Conservation (phyloP, 2,888 invertebrate genomes). For the Galerucella calmariensis region DNA sequence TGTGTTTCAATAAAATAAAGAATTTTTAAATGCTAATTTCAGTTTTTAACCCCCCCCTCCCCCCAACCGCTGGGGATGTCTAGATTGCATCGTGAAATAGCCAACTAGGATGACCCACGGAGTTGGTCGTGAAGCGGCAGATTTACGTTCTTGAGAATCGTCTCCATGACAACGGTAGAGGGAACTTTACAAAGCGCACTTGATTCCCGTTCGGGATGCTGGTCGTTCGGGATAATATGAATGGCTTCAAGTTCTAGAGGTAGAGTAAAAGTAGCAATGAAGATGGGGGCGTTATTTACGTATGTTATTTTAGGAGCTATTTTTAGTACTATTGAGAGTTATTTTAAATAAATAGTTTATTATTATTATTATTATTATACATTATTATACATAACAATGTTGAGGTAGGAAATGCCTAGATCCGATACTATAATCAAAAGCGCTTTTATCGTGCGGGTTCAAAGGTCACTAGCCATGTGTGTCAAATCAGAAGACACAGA, state of each 20-base stretch:
- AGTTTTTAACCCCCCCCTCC: neutral
- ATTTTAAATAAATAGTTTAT: no score
- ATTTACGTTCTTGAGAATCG: conserved; percentile 59
- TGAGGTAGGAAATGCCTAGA: no score
- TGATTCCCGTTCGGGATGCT: conserved; percentile 41
- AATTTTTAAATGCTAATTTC: neutral
- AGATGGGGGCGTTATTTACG: neutral
- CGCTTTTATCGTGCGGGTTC: no score
- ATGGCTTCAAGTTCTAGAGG: conserved; percentile 9
- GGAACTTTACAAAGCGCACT: conserved; percentile 48
- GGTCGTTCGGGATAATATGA: conserved; percentile 27
- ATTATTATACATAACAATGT: no score
- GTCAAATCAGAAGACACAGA: no score
- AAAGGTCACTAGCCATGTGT: no score
- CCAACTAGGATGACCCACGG: conserved; percentile 48
- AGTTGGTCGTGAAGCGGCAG: conserved; percentile 49
- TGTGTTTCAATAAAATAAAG: neutral
- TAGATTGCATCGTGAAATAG: conserved; percentile 55
- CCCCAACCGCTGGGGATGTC: conserved; percentile 46
- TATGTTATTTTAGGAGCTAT: neutral
- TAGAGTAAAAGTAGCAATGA: conserved; percentile 8
- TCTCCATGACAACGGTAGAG: conserved; percentile 58
- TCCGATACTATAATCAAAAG: no score
- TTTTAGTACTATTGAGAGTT: no score
- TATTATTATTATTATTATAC: no score